phyloP scores from a whole-genome alignment of 2,888 invertebrate species.

The Trileptium ribeirensis region DNA sequence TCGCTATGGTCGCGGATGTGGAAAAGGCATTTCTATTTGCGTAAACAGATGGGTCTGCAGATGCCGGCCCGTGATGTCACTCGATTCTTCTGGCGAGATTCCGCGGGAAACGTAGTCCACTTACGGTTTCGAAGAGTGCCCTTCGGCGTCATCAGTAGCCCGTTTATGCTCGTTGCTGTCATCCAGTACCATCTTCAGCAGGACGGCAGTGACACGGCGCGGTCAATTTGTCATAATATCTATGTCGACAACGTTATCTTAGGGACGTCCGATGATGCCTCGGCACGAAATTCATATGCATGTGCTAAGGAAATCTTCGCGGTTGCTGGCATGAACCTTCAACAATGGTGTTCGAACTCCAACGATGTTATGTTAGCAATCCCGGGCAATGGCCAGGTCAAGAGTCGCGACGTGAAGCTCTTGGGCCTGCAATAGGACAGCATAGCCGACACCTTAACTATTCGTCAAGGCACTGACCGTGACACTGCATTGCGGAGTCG shows the following conservation, averaged over 20 bases:
- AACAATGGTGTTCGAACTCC: constrained; percentile 18
- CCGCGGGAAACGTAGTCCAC: too few relatives aligned
- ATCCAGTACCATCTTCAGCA: constrained; percentile 8
- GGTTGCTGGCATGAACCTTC: constrained; percentile 17
- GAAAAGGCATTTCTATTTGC: constrained; percentile 24
- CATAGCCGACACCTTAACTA: background rate
- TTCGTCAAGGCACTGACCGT: too few relatives aligned
- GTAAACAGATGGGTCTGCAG: background rate
- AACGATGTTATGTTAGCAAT: background rate
- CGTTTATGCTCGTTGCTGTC: constrained; percentile 28
- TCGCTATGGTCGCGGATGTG: constrained; percentile 32
- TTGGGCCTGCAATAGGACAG: constrained; percentile 18
- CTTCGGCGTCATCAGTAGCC: constrained; percentile 32
- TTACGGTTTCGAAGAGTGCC: constrained; percentile 37
- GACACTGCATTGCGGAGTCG: too few relatives aligned
- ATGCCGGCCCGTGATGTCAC: constrained; percentile 30
- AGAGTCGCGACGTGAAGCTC: background rate
- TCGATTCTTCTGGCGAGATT: constrained; percentile 31
- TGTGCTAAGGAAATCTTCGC: constrained; percentile 29
- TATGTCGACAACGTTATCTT: constrained; percentile 34
- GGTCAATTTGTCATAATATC: constrained; percentile 22
- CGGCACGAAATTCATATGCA: constrained; percentile 13
- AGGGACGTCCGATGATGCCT: background rate
- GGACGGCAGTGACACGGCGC: background rate
- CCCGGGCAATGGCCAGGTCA: background rate